Conservation (phyloP, 2,888 invertebrate genomes). For the Stegana nigrithorax region DNA sequence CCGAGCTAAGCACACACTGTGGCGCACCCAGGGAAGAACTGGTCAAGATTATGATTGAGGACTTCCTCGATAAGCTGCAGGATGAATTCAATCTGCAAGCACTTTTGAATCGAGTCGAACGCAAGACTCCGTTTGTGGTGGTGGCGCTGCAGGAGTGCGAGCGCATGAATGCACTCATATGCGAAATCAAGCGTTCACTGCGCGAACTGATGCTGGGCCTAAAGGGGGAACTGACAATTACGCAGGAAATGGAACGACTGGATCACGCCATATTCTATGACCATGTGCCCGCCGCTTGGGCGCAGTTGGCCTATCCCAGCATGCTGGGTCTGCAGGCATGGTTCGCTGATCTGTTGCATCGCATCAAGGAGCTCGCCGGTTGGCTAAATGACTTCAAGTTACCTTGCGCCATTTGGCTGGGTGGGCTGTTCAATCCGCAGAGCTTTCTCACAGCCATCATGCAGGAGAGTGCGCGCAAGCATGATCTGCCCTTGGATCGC, state of each 20-base stretch:
- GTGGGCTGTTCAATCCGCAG: constrained; percentile 97
- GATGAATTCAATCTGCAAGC: constrained; percentile 90
- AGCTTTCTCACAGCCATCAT: constrained; percentile 97
- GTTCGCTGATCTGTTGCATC: constrained; percentile 86
- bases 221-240: constrained; percentile 94
- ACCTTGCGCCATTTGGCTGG: constrained; percentile 92
- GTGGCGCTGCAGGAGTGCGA: constrained; percentile 95
- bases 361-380: constrained; percentile 84
- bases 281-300: constrained; percentile 86
- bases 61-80: constrained; percentile 89
- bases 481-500: constrained; percentile 95
- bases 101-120: constrained; percentile 87
- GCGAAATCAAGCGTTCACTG: constrained; percentile 85
- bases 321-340: constrained; percentile 84
- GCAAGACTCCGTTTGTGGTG: constrained; percentile 90
- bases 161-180: constrained; percentile 89
- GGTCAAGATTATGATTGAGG: constrained; percentile 81
- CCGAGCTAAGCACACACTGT: constrained; percentile 66
- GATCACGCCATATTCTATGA: constrained; percentile 90
- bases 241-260: constrained; percentile 92
- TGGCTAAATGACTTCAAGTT: constrained; percentile 88
- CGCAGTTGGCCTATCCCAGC: constrained; percentile 89
- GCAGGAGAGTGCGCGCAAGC: constrained; percentile 96
- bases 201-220: constrained; percentile 89
- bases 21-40: constrained; percentile 86